Evolutionary conservation across 2,888 invertebrate genomes (phyloP).

Genomic region (Chymomyza caudatula): DNA sequence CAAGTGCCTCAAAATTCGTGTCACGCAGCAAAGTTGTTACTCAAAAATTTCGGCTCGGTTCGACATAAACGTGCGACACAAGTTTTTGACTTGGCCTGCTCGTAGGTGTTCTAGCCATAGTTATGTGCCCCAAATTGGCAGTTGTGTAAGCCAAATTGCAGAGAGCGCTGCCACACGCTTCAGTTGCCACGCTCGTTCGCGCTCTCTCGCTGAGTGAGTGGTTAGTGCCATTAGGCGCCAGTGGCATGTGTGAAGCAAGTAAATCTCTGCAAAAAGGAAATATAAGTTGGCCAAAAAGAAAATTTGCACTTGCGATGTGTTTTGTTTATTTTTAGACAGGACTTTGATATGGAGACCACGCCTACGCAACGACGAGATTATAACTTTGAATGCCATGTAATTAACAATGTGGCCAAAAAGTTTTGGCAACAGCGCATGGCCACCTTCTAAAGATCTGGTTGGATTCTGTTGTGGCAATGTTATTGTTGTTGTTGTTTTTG

Average conservation of each 20-base stretch:
- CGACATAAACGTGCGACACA: slow-evolving; percentile 53
- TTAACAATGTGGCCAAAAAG: slow-evolving; percentile 40
- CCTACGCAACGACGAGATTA: slow-evolving; percentile 16
- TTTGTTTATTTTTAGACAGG: neutral
- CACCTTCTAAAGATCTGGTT: neutral
- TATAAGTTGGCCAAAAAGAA: neutral
- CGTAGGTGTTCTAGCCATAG: neutral
- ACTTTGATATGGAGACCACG: neutral
- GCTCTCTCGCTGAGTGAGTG: neutral
- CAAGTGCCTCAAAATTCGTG: slow-evolving; percentile 51
- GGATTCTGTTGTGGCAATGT: neutral
- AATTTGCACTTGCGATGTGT: neutral
- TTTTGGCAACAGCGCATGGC: slow-evolving; percentile 24
- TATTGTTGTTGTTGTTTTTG: slow-evolving; percentile 10
- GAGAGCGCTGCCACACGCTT: slow-evolving; percentile 6
- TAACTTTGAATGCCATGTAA: slow-evolving; percentile 54
- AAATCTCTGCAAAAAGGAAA: slow-evolving; percentile 18
- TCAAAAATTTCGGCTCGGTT: slow-evolving; percentile 54
- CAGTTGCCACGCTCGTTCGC: neutral
- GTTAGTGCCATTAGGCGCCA: slow-evolving; percentile 36
- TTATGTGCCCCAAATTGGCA: slow-evolving; percentile 39
- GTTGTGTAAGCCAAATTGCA: slow-evolving; percentile 46
- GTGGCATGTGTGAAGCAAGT: slow-evolving; percentile 3
- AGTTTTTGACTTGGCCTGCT: slow-evolving; percentile 14
- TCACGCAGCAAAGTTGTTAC: slow-evolving; percentile 63